These are phyloP conservation scores for Alethe diademata DNA, from an alignment of 2,113 vertebrate species.

Conservation along the genomic window DNA sequence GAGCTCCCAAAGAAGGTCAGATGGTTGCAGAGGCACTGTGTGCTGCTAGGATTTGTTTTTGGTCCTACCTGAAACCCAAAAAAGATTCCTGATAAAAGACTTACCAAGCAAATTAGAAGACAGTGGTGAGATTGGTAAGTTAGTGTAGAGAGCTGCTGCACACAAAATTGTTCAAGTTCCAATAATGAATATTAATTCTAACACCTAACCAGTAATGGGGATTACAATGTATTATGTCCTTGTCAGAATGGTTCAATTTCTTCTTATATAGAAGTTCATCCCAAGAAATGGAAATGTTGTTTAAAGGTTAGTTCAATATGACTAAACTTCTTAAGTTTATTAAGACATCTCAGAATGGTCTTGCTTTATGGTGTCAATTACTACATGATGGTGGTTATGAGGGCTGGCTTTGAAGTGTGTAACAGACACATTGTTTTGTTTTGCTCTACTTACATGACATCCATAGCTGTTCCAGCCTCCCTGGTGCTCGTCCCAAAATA, in stretches of 20 bases:
- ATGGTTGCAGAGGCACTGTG: slow-evolving; percentile 92
- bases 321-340: not conserved
- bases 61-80: slow-evolving; percentile 84
- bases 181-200: not conserved
- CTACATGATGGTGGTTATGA: not conserved
- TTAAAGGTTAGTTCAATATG: not conserved
- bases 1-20: slow-evolving; percentile 93
- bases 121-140: not conserved
- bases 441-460: slow-evolving; percentile 81
- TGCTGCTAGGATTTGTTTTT: slow-evolving; percentile 75
- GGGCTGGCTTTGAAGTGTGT: not conserved
- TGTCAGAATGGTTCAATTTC: not conserved
- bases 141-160: not conserved
- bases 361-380: not conserved
- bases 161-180: not conserved
- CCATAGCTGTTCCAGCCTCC: slow-evolving; percentile 83
- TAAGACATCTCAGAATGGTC: not conserved
- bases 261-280: not conserved
- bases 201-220: not conserved
- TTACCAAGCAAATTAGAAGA: not conserved
- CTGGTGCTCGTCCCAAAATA: slow-evolving; percentile 86
- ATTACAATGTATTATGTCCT: not conserved
- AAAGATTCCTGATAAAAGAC: not conserved
- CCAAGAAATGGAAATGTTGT: not conserved
- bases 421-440: not conserved